phyloP scores from a whole-genome alignment of 2,797 vertebrate species.

The Thamnophis elegans region DNA sequence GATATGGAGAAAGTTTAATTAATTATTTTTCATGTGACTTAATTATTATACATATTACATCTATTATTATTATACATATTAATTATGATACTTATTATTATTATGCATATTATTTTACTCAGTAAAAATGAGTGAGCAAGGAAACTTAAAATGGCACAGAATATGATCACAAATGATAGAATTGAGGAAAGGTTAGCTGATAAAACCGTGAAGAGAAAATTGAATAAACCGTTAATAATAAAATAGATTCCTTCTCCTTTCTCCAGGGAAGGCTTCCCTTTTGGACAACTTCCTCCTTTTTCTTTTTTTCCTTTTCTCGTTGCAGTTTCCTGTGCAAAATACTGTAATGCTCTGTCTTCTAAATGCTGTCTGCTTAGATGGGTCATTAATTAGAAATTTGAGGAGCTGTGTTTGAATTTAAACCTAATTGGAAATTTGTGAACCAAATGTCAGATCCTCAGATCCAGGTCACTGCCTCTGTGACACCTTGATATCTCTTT shows the following conservation, averaged over 20 bases:
- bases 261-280: neutral
- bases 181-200: neutral
- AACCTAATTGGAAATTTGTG: conserved; percentile 67
- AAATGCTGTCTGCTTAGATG: conserved; percentile 49
- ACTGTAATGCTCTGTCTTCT: conserved; percentile 44
- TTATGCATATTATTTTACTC: neutral
- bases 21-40: neutral
- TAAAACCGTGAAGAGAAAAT: neutral
- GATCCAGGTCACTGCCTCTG: conserved; percentile 47
- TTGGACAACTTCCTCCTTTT: neutral
- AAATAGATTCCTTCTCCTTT: conserved; percentile 23
- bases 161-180: neutral
- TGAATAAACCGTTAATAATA: neutral
- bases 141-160: neutral
- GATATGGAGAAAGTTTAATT: neutral
- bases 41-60: neutral
- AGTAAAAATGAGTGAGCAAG: neutral
- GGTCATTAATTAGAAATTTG: conserved; percentile 67
- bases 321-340: conserved; percentile 38
- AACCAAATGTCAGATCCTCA: conserved; percentile 56
- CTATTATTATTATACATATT: neutral
- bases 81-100: neutral
- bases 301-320: neutral
- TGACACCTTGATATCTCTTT: conserved; percentile 62
- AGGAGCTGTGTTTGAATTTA: conserved; percentile 49